Percentiles rank a stretch among this genome's conserved stretches.
phyloP scores from a whole-genome alignment of 1,140 invertebrate genomes.

The Calliphora vicina region DNA sequence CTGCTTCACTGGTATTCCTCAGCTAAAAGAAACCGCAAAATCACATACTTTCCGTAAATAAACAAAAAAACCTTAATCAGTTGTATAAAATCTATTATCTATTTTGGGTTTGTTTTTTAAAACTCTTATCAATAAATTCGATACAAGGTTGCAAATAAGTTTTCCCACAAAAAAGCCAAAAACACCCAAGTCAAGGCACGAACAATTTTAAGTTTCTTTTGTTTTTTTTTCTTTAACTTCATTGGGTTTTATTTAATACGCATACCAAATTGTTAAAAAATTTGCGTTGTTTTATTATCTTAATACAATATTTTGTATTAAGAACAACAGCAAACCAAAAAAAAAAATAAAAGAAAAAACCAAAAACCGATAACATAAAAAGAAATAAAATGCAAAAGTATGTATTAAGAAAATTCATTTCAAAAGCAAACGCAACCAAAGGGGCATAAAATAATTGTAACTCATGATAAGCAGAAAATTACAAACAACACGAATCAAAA shows the following conservation, averaged over 20 bases:
- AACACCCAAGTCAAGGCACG: not conserved
- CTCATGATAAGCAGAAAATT: slow-evolving; percentile 32
- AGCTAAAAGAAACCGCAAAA: too few species aligned
- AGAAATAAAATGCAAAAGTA: not conserved
- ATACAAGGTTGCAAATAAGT: not conserved
- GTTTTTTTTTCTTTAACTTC: too few species aligned
- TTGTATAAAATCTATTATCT: not conserved
- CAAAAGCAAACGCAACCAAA: not conserved
- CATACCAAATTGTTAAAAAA: slow-evolving; percentile 3
- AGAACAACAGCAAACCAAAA: not conserved
- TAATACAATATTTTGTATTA: not conserved
- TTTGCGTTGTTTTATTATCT: not conserved
- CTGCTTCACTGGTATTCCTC: too few species aligned
- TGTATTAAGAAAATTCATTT: not conserved
- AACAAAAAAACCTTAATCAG: not conserved
- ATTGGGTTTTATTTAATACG: not conserved
- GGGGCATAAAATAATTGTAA: slow-evolving; percentile 26
- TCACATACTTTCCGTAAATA: not conserved
- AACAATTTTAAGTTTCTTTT: not conserved
- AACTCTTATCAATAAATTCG: not conserved
- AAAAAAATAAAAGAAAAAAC: not conserved
- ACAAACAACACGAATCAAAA: slow-evolving; percentile 29
- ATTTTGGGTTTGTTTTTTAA: not conserved
- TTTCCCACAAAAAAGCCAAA: not conserved
- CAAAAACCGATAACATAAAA: not conserved